Base-by-base conservation (phyloP, 2,113 vertebrate genomes). In the Clarias macrocephalus region DNA sequence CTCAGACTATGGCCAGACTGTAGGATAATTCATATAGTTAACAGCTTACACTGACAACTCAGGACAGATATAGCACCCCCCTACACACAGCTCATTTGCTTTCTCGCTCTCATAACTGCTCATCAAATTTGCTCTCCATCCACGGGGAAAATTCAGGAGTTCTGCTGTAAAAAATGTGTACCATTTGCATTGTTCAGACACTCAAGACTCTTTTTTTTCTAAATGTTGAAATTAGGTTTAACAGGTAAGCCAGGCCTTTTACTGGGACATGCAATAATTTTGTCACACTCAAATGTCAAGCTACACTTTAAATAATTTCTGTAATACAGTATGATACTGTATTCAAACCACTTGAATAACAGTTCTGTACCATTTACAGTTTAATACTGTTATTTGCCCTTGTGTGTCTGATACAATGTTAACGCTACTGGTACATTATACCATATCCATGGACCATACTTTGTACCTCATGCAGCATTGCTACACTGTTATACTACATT, bases 81-180 rank as follows among this genome's bases (percentile, higher is more conserved):
- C 6, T 57, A 73, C 80, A 42, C 80, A 72, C 18, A 73, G 84
- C 87, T 90, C 85, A 90, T 90, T 91, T 91, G 68, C 83, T 23
- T 75, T 86, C 75, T 80, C 25, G 70, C 42, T 79, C 79, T 59
- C 19, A 80, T 80, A 37, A 37, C 8, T 10, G 37, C 56, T 60
- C 28, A 85, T 62, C 56, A 72, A 62, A 88, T 84, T 82, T 75
- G 73, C 73, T 87, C 72, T 82, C 56, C 28, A 80, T 86, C 84
- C 65, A 81, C 88, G 18, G 85, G 62, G 54, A 48, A 83, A 79
- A 80, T 48, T 42, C 68, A 59, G 72, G 25, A 79, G 56, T 56
- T 73, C 23, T 76, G 16, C 23, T 65, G 63, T 72, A 59, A 48
- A 82, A 85, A 82, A 85, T 68, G n/a, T 73, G 73, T 70, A 77